These are phyloP conservation scores for Arion vulgaris DNA, from an alignment of 1,140 invertebrate species.

Conservation along the genomic window DNA sequence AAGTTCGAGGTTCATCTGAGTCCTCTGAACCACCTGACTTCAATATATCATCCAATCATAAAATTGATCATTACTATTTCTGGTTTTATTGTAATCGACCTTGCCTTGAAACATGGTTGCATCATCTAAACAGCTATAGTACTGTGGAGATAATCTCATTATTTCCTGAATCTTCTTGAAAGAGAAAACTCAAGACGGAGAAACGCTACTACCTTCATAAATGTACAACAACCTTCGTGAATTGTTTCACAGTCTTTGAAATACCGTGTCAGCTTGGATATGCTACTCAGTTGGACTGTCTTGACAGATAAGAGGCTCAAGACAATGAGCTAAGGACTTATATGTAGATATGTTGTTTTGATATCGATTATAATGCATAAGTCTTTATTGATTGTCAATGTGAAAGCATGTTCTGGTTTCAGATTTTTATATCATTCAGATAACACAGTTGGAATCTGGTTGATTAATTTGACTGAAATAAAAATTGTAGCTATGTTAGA, in stretches of 20 bases:
- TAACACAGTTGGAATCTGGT: conserved; percentile 15
- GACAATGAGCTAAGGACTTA: conserved; percentile 42
- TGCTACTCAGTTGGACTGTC: too few relatives aligned
- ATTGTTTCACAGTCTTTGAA: too few relatives aligned
- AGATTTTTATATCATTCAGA: conserved; percentile 65
- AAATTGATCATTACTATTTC: conserved; percentile 33
- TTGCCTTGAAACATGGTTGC: conserved; percentile 58
- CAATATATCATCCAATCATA: conserved; percentile 46
- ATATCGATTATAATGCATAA: conserved; percentile 69
- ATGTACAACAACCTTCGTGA: too few relatives aligned
- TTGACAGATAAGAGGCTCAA: conserved; percentile 47
- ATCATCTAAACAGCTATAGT: conserved; percentile 49
- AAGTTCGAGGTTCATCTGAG: conserved; percentile 69
- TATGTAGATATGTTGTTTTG: conserved; percentile 69
- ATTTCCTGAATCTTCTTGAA: conserved; percentile 32
- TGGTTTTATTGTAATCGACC: conserved; percentile 26
- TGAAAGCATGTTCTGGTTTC: conserved; percentile 65
- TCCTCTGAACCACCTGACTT: conserved; percentile 65
- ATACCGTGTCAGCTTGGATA: conserved; percentile 55
- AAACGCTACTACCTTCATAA: background rate
- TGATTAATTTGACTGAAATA: background rate
- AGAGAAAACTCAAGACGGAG: conserved; percentile 21
- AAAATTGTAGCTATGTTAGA: too few relatives aligned
- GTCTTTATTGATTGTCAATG: conserved; percentile 66
- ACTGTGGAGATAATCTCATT: conserved; percentile 1